These are phyloP conservation scores for Helicoverpa assulta DNA, from an alignment of 2,888 invertebrate genomes.

Conservation along the genomic window DNA sequence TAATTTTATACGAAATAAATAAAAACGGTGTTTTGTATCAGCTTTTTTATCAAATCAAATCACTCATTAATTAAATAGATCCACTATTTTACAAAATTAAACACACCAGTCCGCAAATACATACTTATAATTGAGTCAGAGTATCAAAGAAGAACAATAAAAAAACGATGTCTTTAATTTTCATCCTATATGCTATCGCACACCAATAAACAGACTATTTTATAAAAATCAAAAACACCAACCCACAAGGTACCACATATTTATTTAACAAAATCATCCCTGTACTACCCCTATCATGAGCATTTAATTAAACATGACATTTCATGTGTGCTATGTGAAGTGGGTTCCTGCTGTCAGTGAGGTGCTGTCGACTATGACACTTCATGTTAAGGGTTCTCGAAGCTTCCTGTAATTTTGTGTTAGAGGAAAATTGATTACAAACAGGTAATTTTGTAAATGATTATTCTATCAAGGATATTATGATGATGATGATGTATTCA, in stretches of 20 bases:
- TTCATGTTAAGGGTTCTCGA: slow-evolving; percentile 5
- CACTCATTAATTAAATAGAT: too few relatives aligned
- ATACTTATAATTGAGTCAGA: too few relatives aligned
- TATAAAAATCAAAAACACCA: background rate
- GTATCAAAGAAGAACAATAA: too few relatives aligned
- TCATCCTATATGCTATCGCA: too few relatives aligned
- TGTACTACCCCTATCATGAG: slow-evolving; percentile 24
- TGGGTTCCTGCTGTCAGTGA: slow-evolving; percentile 65
- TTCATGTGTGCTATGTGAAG: slow-evolving; percentile 64
- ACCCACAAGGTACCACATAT: slow-evolving; percentile 3
- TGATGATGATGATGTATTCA: too few relatives aligned
- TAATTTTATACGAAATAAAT: too few relatives aligned
- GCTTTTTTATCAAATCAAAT: too few relatives aligned
- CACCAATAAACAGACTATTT: background rate
- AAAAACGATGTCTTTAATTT: too few relatives aligned
- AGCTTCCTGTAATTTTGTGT: background rate
- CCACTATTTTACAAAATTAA: too few relatives aligned
- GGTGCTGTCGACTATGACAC: slow-evolving; percentile 25
- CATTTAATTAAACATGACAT: slow-evolving; percentile 69
- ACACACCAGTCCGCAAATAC: too few relatives aligned
- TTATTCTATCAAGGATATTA: too few relatives aligned
- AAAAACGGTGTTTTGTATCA: too few relatives aligned
- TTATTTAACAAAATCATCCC: slow-evolving; percentile 19
- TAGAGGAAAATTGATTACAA: background rate
- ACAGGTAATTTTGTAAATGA: background rate